A percentile compares a stretch with the other conserved stretches of the same genome.
phyloP scores from a whole-genome alignment of 2,797 vertebrate species.

The Gymnothorax javanicus region DNA sequence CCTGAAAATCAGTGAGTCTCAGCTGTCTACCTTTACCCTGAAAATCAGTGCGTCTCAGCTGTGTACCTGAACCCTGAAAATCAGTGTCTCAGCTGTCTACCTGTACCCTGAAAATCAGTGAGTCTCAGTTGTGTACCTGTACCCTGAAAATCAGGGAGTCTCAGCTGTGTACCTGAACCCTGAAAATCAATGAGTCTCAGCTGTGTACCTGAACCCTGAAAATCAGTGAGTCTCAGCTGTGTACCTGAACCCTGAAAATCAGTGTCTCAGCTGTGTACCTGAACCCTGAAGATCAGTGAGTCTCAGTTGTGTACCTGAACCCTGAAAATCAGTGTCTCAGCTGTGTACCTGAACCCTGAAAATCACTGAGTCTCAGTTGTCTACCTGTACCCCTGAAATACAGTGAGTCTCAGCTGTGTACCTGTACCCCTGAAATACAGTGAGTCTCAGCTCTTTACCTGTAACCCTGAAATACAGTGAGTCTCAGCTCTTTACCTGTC shows the following conservation, averaged over 20 bases:
- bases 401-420: too few species aligned
- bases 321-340: constrained; percentile 76
- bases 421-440: too few species aligned
- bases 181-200: constrained; percentile 79
- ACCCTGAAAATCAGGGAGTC: constrained; percentile 83
- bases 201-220: constrained; percentile 69
- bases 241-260: constrained; percentile 76
- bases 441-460: too few species aligned
- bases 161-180: constrained; percentile 56
- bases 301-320: too few species aligned
- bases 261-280: constrained; percentile 59
- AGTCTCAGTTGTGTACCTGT: not conserved
- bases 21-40: constrained; percentile 66
- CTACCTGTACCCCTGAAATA: too few species aligned
- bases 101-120: not conserved
- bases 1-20: constrained; percentile 81
- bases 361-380: constrained; percentile 73
- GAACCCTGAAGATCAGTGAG: not conserved
- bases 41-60: constrained; percentile 74
- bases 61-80: constrained; percentile 72
- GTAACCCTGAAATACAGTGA: too few species aligned
- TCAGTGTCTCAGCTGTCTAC: constrained; percentile 65
- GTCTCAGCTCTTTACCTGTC: too few species aligned
- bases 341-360: constrained; percentile 69
- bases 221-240: constrained; percentile 72